phyloP scores from a whole-genome alignment of 37 sponge, comb jelly and placozoan species.

The Oscarella lobularis region DNA sequence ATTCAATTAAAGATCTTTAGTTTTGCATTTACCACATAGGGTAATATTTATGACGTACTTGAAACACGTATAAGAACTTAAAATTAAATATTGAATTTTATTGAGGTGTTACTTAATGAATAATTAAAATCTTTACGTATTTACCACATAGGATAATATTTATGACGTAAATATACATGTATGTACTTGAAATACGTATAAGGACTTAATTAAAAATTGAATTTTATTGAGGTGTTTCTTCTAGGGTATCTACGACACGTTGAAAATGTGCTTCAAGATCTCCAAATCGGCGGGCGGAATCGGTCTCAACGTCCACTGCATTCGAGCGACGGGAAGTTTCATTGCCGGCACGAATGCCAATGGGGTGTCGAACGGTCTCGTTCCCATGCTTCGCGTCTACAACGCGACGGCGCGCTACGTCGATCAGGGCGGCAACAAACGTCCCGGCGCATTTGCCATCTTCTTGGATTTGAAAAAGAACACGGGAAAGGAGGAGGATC shows the following conservation, averaged over 20 bases:
- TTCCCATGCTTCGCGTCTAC: slow-evolving; percentile 95
- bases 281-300: slow-evolving; percentile 98
- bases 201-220: no score
- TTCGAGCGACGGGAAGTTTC: slow-evolving; percentile 86
- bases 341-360: slow-evolving; percentile 99
- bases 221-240: no score
- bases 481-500: slow-evolving; percentile 92
- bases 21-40: no score
- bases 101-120: no score
- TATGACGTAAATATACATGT: no score
- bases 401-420: slow-evolving; percentile 98
- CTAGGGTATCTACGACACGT: slow-evolving; percentile 97
- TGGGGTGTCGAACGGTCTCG: slow-evolving; percentile 92
- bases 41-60: no score
- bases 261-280: slow-evolving; percentile 92
- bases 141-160: no score
- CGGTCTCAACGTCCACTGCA: slow-evolving; percentile 81
- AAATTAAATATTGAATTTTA: no score
- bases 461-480: slow-evolving; percentile 95
- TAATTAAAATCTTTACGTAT: no score
- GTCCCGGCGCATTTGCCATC: slow-evolving; percentile 98
- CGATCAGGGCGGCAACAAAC: slow-evolving; percentile 56
- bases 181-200: no score
- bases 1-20: no score
- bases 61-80: no score